These are phyloP conservation scores for Morelia viridis DNA, from an alignment of 2,797 vertebrate genomes.

Conservation along the genomic window DNA sequence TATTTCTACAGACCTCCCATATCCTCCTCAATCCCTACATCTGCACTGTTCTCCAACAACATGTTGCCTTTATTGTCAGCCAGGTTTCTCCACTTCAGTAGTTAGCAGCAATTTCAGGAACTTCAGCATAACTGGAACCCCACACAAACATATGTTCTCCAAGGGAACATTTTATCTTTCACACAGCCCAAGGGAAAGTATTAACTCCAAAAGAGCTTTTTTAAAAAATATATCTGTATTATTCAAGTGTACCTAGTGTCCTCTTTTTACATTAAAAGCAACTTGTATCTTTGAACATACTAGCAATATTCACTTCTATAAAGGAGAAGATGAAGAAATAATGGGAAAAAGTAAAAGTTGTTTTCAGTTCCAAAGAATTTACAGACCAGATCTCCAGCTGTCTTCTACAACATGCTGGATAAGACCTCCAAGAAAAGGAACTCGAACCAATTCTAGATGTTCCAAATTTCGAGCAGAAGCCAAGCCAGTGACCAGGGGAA, in stretches of 20 bases:
- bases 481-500: constrained; percentile 94
- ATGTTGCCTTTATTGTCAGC: neutral
- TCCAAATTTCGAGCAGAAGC: constrained; percentile 95
- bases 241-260: neutral
- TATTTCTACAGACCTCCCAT: neutral
- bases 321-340: neutral
- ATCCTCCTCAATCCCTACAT: neutral
- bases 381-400: constrained; percentile 95
- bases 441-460: constrained; percentile 95
- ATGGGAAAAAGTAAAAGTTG: neutral
- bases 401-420: constrained; percentile 99
- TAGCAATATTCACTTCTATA: neutral
- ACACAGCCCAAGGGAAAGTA: neutral
- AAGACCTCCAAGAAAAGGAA: constrained; percentile 95
- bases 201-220: neutral
- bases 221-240: neutral
- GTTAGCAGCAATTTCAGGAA: neutral
- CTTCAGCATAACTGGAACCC: neutral
- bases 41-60: neutral
- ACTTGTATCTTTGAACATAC: neutral
- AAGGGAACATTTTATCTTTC: neutral
- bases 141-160: neutral
- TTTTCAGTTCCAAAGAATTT: constrained; percentile 33
- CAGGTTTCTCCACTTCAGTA: neutral
- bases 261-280: neutral